These are phyloP conservation scores for Upupa epops DNA, from an alignment of 2,113 vertebrate species.

Conservation along the genomic window DNA sequence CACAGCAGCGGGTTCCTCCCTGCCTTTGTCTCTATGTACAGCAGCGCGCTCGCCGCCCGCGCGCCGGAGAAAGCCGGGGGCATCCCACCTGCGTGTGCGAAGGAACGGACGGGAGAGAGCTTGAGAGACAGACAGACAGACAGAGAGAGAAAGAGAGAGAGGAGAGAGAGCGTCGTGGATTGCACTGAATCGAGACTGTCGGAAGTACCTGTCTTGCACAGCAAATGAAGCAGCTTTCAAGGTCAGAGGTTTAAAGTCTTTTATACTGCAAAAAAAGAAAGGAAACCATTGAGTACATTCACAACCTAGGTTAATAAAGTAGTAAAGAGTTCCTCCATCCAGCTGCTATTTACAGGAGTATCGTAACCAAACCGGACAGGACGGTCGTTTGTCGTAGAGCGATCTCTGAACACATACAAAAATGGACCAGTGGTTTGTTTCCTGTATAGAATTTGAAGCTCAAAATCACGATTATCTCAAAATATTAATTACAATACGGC, in stretches of 20 bases:
- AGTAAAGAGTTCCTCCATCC: conserved; percentile 88
- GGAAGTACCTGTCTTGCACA: conserved; percentile 89
- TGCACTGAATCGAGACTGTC: conserved; percentile 82
- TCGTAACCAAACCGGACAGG: conserved; percentile 84
- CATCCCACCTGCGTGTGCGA: conserved; percentile 90
- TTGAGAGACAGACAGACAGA: too few relatives aligned
- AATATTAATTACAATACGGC: conserved; percentile 96
- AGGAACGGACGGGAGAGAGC: conserved; percentile 79
- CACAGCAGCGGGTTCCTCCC: conserved; percentile 88
- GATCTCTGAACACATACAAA: conserved; percentile 95
- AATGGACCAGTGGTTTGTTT: conserved; percentile 8
- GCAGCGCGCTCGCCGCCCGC: conserved; percentile 52
- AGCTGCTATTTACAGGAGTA: conserved; percentile 93
- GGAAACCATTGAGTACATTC: conserved; percentile 89
- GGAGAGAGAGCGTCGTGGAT: conserved; percentile 63
- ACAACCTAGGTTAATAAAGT: conserved; percentile 94
- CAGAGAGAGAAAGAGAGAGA: too few relatives aligned
- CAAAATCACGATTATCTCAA: conserved; percentile 98
- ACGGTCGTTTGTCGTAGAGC: conserved; percentile 82
- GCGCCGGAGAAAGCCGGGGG: conserved; percentile 73
- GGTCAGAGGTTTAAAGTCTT: conserved; percentile 79
- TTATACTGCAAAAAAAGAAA: conserved; percentile 85
- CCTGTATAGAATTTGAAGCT: conserved; percentile 93
- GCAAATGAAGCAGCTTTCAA: conserved; percentile 87
- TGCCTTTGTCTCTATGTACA: conserved; percentile 87